These are phyloP conservation scores for Diadema setosum DNA, from an alignment of 35 echinoderm and acorn worm species.

Conservation along the genomic window DNA sequence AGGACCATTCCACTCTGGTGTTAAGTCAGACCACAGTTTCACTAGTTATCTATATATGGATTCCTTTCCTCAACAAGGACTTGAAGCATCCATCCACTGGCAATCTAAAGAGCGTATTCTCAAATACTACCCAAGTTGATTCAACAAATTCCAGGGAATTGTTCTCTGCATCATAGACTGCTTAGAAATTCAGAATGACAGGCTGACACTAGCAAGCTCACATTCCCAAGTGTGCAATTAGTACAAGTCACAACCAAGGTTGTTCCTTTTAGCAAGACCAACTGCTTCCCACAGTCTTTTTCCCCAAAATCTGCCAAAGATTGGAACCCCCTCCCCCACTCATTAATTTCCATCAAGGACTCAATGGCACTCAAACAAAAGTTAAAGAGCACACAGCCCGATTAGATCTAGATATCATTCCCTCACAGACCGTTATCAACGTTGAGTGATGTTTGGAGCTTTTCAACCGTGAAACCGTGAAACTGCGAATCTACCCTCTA, in stretches of 20 bases:
- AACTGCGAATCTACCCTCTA: no score
- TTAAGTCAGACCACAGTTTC: constrained; percentile 63
- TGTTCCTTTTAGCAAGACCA: no score
- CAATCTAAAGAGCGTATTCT: constrained; percentile 50
- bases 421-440: no score
- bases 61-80: constrained; percentile 61
- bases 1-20: constrained; percentile 59
- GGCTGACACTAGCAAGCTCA: constrained; percentile 42
- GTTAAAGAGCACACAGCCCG: no score
- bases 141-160: constrained; percentile 58
- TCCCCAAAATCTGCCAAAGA: no score
- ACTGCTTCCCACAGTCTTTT: no score
- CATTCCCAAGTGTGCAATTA: constrained; percentile 76
- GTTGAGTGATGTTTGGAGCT: no score
- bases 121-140: constrained; percentile 67
- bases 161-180: constrained; percentile 81
- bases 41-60: constrained; percentile 68
- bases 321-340: no score
- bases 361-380: no score
- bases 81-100: constrained; percentile 63
- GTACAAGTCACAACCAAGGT: constrained; percentile 51
- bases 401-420: no score
- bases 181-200: constrained; percentile 61
- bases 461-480: no score
- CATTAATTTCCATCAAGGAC: no score